Percentiles rank a stretch among this genome's conserved stretches.
These are phyloP conservation scores for Macrochelys suwanniensis DNA, from an alignment of 2,797 vertebrate genomes.

Conservation along the genomic window DNA sequence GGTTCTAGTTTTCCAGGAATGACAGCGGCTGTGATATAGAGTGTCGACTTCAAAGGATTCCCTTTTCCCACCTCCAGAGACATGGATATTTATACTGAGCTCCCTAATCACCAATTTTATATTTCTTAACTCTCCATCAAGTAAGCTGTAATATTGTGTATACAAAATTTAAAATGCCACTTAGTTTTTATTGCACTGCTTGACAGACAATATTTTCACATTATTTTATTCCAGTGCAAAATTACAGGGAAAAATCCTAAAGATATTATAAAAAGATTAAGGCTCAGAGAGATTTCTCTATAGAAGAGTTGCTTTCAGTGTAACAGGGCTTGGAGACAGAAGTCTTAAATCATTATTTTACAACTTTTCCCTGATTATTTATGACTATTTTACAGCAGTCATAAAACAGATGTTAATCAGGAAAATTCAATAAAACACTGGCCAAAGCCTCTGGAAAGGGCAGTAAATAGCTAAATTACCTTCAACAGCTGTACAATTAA, in stretches of 20 bases:
- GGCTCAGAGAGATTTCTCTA: neutral
- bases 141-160: neutral
- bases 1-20: neutral
- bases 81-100: neutral
- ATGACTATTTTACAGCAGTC: neutral
- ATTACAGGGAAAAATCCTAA: fast-evolving
- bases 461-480: conserved; percentile 14
- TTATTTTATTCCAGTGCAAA: neutral
- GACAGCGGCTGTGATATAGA: neutral
- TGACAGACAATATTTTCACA: neutral
- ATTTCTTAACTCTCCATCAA: neutral
- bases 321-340: neutral
- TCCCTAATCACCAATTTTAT: neutral
- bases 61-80: neutral
- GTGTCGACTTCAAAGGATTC: neutral
- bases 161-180: neutral
- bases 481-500: neutral
- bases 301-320: neutral
- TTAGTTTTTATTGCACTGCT: neutral
- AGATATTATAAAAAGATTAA: neutral
- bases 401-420: conserved; percentile 44
- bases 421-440: conserved; percentile 21
- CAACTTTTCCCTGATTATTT: conserved; percentile 14
- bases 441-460: neutral
- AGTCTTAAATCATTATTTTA: neutral